A percentile compares a stretch with the other conserved stretches of the same genome.
Conservation (phyloP, 2,113 vertebrate genomes). For the Chloropsis cyanopogon region DNA sequence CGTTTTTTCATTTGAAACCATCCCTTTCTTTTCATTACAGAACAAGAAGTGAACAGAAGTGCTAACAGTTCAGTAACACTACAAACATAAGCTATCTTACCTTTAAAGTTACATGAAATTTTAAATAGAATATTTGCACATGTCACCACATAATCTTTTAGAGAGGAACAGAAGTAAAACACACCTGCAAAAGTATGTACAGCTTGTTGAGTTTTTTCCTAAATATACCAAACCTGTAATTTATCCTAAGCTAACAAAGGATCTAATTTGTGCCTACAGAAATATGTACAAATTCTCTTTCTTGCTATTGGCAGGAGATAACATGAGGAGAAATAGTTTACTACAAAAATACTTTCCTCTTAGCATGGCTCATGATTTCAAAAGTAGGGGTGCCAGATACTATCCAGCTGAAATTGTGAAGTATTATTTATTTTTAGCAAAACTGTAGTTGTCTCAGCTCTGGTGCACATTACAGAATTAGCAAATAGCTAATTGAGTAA, state of each 20-base stretch:
- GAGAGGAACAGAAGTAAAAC: background rate
- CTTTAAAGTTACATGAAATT: background rate
- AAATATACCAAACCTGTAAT: background rate
- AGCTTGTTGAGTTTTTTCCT: background rate
- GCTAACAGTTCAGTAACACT: background rate
- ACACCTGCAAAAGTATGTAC: background rate
- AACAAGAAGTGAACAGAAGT: background rate
- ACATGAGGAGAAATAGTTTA: background rate
- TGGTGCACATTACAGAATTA: background rate
- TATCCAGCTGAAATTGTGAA: background rate
- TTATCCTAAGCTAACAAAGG: background rate
- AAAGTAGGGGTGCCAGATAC: background rate
- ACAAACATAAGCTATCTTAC: background rate
- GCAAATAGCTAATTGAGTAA: background rate
- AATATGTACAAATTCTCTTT: background rate
- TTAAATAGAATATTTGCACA: background rate
- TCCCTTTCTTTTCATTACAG: background rate
- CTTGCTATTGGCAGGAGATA: background rate
- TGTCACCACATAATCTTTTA: background rate
- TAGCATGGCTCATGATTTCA: background rate
- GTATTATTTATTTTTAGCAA: background rate
- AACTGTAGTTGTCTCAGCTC: background rate
- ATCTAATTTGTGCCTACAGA: background rate
- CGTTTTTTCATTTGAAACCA: background rate
- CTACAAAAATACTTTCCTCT: background rate